Base-by-base conservation (phyloP, 2,888 invertebrate species). In the Lampropteryx suffumata region DNA sequence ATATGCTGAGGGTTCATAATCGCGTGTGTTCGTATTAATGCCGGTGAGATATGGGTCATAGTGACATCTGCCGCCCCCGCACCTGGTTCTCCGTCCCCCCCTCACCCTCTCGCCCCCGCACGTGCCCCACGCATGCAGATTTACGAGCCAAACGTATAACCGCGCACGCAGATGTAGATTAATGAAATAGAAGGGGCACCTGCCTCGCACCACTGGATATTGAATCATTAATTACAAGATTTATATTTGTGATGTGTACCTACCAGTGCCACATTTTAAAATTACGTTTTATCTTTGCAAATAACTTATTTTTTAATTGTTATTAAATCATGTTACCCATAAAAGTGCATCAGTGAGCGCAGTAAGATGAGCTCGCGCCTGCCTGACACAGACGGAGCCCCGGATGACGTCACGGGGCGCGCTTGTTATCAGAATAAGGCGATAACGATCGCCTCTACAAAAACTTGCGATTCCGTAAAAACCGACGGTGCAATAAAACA, bases 61-160 rank as follows among this genome's bases (percentile, higher is more conserved):
- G 69, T 61, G 72, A 72, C 85, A 85, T 79, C 86, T 85, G 85
- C 85, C 85, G 70, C 85, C 84, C 82, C 77, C 84, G 82, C 85
- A 83, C 83, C 84, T 83, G 83, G 81, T 45, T 55, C 54, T 50
- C 56, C 43, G 55, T 35, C 51, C 50, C 11, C 46, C 21, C 48
- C 14, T 54, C 47, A 30, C 51, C 44, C 52, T 43, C 45, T 49
- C 41, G 34, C 49, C 56, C n/a, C 64, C 57, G 42, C 54, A 46
- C 51, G 41, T 50, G 61, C 62, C 65, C 54, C 60, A 58, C 61
- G 63, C 78, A 84, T 82, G 83, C 84, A 85, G 82, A 85, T 85
- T 84, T 82, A 82, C 72, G 67, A 64, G 29, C 26, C 32, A 49
- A 33, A 35, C 50, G 51, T 21, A 45, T 34, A 35, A 52, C 42